Evolutionary conservation across 2,797 vertebrate genomes (phyloP).

Genomic region (Alosa sapidissima): DNA sequence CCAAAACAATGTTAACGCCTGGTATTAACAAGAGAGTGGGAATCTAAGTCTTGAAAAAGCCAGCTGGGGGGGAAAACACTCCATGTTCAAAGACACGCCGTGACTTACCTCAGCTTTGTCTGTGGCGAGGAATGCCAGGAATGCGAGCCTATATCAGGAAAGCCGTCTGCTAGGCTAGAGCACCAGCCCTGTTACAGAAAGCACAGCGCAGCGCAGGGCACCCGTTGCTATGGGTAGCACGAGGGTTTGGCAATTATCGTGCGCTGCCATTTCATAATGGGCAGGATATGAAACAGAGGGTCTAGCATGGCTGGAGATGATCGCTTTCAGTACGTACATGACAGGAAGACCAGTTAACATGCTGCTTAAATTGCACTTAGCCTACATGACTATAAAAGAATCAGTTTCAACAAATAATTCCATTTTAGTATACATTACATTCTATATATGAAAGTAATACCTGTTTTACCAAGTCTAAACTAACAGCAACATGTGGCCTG

Average conservation of each 20-base stretch:
- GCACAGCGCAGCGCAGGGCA: conserved; percentile 25
- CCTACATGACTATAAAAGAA: not conserved
- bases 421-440: not conserved
- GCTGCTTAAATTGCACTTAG: not conserved
- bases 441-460: not conserved
- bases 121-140: conserved; percentile 69
- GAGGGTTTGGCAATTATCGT: not conserved
- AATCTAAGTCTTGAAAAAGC: conserved; percentile 59
- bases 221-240: conserved; percentile 3
- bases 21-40: conserved; percentile 51
- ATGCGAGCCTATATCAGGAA: conserved; percentile 71
- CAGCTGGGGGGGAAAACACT: conserved; percentile 58
- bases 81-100: conserved; percentile 66
- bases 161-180: conserved; percentile 52
- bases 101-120: conserved; percentile 70
- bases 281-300: not conserved
- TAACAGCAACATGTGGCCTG: not conserved
- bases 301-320: not conserved
- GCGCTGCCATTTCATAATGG: conserved; percentile 13
- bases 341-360: not conserved
- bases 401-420: not conserved
- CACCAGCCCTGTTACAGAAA: not conserved
- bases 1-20: not conserved
- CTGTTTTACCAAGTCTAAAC: not conserved
- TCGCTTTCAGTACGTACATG: not conserved